phyloP scores from a whole-genome alignment of 2,888 invertebrate genomes.

The Amblyjoppa proteus region DNA sequence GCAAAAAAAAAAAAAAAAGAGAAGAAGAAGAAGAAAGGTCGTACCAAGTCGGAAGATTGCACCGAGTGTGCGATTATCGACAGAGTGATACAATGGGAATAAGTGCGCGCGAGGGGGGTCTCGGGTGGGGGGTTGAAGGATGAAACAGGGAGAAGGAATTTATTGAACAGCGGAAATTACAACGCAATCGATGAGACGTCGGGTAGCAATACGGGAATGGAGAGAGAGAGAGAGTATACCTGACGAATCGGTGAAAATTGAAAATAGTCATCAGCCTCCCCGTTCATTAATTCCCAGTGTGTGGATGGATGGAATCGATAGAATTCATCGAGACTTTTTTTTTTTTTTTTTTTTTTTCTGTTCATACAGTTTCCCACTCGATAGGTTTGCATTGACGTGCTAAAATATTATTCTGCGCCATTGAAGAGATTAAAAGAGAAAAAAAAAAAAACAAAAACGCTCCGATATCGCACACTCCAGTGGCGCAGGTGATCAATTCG shows the following conservation, averaged over 20 bases:
- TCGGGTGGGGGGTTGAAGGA: not conserved
- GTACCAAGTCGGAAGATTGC: constrained; percentile 15
- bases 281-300: not conserved
- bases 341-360: not conserved
- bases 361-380: not conserved
- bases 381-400: not conserved
- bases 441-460: not conserved
- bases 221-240: not conserved
- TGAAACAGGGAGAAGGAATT: constrained; percentile 53
- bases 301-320: constrained; percentile 37
- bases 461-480: not conserved
- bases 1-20: too few species aligned
- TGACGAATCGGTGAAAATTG: constrained; percentile 28
- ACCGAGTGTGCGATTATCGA: constrained; percentile 23
- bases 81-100: constrained; percentile 14
- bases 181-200: constrained; percentile 55
- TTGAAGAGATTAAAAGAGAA: not conserved
- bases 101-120: not conserved
- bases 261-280: constrained; percentile 21
- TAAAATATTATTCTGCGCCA: not conserved
- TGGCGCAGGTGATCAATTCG: constrained; percentile 12
- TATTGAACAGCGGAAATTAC: constrained; percentile 72
- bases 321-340: not conserved
- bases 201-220: constrained; percentile 26
- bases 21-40: constrained; percentile 20